Base-by-base conservation (phyloP, 2,113 vertebrate species). In the Neotoma lepida region DNA sequence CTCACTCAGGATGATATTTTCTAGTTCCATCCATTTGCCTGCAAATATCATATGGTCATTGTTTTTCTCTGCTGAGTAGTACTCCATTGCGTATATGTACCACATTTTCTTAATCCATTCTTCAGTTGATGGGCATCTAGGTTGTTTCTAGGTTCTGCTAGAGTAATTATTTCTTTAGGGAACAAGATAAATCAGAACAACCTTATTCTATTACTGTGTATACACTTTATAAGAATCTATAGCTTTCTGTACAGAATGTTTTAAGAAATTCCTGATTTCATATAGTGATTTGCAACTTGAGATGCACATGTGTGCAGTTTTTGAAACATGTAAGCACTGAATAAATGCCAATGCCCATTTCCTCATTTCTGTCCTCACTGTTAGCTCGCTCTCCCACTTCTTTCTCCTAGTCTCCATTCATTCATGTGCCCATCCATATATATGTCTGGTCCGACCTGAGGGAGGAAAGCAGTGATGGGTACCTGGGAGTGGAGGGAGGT, bases 201-300 rank as follows among this genome's bases (percentile, higher is more conserved):
- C 30, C 9, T 91, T 87, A 66, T 56, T 93, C 63, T 89, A 54
- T 76, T 91, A 44, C 5, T 84, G 6, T 89, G 14, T 86, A 4
- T 30, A 4, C 73, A 7, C 35, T 88, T 95, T 39, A 35, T 30
- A 80, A 88, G 71, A 77, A 70, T 61, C 6, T 86, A 3, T 95
- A 58, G 33, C 58, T 95, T 87, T 78, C 20, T 64, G 35, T 71
- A 20, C 9, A 94, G 24, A 63, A 86, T 44, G 0, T 89, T 95
- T 66, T 82, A 63, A 92, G 35, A 92, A 77, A 41, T 92, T 95
- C 70, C 80, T 58, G 30, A 73, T 86, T 90, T 92, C 41, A 17
- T 89, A 35, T 74, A 66, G 30, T 26, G 61, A 61, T 66, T 70
- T 93, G 28, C 70, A 56, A 28, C 22, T 13, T 86, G 46, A 94